Conservation (phyloP, 2,888 invertebrate species). For the Apocheima hispidaria region DNA sequence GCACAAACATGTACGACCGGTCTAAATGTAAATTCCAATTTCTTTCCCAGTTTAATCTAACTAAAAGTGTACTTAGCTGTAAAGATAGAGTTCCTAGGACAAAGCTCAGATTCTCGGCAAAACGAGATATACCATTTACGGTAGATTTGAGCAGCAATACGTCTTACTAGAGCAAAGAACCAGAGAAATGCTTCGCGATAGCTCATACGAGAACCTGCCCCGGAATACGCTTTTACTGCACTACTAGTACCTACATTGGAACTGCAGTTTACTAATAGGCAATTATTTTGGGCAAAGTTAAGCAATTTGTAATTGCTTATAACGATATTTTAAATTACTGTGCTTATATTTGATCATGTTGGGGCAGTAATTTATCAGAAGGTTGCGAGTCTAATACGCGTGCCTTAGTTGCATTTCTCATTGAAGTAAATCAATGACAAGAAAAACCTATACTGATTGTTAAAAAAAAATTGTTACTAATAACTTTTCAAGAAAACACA, state of each 20-base stretch:
- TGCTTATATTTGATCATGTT: background rate
- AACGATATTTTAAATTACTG: conserved; percentile 4
- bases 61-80: conserved; percentile 12
- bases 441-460: too few species aligned
- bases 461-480: too few species aligned
- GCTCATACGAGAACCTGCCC: conserved; percentile 33
- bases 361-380: background rate
- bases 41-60: conserved; percentile 17
- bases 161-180: conserved; percentile 50
- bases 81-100: conserved; percentile 15
- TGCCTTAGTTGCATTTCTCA: too few species aligned
- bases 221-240: background rate
- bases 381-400: too few species aligned
- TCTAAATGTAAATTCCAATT: background rate
- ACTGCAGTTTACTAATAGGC: background rate
- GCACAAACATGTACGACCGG: too few species aligned
- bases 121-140: conserved; percentile 63
- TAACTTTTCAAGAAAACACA: too few species aligned
- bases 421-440: too few species aligned
- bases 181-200: conserved; percentile 49
- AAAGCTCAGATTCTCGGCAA: conserved; percentile 22
- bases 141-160: conserved; percentile 64
- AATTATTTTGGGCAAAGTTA: conserved; percentile 14
- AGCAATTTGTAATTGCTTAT: conserved; percentile 35
- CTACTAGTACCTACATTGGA: background rate